phyloP scores from a whole-genome alignment of 2,113 vertebrate species.

The Tinamus guttatus region DNA sequence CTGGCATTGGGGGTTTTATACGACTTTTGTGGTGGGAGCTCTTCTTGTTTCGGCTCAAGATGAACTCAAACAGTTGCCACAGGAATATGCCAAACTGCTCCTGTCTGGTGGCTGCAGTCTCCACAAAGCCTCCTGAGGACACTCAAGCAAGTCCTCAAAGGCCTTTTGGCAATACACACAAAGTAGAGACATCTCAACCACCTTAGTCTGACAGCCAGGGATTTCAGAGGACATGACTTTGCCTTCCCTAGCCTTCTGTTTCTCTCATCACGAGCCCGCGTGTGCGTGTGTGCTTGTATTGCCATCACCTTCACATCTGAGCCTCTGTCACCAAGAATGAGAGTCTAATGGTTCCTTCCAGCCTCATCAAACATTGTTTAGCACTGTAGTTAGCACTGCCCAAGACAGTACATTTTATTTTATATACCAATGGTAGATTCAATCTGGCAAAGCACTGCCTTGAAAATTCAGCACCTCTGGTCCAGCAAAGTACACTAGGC shows the following conservation, averaged over 20 bases:
- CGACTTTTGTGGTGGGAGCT: background rate
- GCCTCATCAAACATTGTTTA: conserved; percentile 16
- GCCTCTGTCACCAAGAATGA: background rate
- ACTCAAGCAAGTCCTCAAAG: background rate
- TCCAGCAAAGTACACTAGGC: conserved; percentile 73
- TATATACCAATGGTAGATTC: conserved; percentile 66
- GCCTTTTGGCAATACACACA: background rate
- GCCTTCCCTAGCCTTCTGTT: background rate
- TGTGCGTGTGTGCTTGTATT: background rate
- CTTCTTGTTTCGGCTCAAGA: background rate
- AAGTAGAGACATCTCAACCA: background rate
- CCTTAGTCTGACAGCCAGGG: background rate
- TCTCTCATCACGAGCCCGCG: background rate
- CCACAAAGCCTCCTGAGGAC: background rate
- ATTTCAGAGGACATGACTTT: background rate
- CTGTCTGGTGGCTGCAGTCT: background rate
- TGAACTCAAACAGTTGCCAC: background rate
- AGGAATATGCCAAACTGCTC: background rate
- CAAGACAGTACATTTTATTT: conserved; percentile 52
- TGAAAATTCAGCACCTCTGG: conserved; percentile 55
- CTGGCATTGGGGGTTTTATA: background rate
- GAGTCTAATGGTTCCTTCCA: background rate
- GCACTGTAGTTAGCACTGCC: conserved; percentile 29
- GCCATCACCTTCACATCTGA: background rate
- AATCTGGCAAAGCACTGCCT: conserved; percentile 59